phyloP scores from a whole-genome alignment of 2,797 vertebrate genomes.

The Discoglossus pictus region DNA sequence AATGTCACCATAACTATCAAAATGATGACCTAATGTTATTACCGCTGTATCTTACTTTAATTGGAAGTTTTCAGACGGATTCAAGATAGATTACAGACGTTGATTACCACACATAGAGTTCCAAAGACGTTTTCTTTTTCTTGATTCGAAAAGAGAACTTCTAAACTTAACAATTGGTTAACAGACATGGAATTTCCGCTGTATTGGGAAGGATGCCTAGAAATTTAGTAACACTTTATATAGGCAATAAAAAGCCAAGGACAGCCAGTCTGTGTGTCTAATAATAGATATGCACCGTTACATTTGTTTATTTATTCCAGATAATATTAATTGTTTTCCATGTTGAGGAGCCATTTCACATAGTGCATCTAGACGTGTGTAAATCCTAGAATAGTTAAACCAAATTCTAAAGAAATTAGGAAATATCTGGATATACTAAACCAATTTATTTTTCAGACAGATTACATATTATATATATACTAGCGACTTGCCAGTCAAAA shows the following conservation, averaged over 20 bases:
- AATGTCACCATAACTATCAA: slow-evolving; percentile 73
- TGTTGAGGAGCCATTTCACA: background rate
- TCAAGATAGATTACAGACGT: slow-evolving; percentile 73
- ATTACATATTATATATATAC: too few relatives aligned
- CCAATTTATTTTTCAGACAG: too few relatives aligned
- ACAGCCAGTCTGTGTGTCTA: slow-evolving; percentile 7
- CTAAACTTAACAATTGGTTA: slow-evolving; percentile 70
- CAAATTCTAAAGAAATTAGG: too few relatives aligned
- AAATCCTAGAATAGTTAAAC: too few relatives aligned
- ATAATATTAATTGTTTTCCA: background rate
- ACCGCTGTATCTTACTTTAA: slow-evolving; percentile 65
- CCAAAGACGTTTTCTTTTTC: slow-evolving; percentile 53
- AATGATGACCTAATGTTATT: slow-evolving; percentile 76
- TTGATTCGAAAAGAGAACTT: slow-evolving; percentile 76
- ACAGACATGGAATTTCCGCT: slow-evolving; percentile 65
- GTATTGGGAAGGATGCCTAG: slow-evolving; percentile 68
- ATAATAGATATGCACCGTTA: slow-evolving; percentile 7
- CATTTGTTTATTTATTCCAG: background rate
- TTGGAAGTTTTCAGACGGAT: slow-evolving; percentile 64
- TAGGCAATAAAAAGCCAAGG: slow-evolving; percentile 24
- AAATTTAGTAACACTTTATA: slow-evolving; percentile 67
- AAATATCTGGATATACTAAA: too few relatives aligned
- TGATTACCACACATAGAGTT: slow-evolving; percentile 73
- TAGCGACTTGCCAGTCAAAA: too few relatives aligned
- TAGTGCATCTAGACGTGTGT: too few relatives aligned